These are phyloP conservation scores for Uria aalge DNA, from an alignment of 2,113 vertebrate species.

Conservation along the genomic window DNA sequence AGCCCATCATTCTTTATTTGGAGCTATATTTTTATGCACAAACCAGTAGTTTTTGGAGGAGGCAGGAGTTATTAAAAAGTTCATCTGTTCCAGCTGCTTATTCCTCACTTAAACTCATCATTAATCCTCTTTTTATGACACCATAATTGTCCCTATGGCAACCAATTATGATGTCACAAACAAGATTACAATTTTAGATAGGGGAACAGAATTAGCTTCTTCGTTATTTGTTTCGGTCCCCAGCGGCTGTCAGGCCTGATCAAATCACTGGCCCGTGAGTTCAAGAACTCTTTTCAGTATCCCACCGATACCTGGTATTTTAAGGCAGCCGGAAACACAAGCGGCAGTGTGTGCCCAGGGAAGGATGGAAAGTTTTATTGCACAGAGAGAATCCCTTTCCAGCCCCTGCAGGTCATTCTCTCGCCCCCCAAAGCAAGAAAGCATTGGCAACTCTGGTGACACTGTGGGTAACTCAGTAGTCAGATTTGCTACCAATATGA, in stretches of 20 bases:
- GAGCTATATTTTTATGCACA: conserved; percentile 25
- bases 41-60: conserved; percentile 18
- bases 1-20: neutral
- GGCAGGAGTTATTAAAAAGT: conserved; percentile 41
- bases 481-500: neutral
- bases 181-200: conserved; percentile 46
- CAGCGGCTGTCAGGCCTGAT: neutral
- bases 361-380: neutral
- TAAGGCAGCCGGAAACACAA: neutral
- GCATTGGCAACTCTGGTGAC: neutral
- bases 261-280: neutral
- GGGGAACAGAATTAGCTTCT: conserved; percentile 41
- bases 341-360: accelerated
- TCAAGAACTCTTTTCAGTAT: neutral
- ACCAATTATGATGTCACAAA: conserved; percentile 57
- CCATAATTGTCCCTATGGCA: conserved; percentile 58
- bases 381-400: neutral
- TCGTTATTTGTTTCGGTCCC: neutral
- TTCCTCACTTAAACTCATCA: conserved; percentile 47
- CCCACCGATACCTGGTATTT: neutral
- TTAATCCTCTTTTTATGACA: conserved; percentile 56
- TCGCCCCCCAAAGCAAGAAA: neutral
- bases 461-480: neutral
- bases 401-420: neutral
- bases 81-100: conserved; percentile 63